Percentiles rank a stretch among this genome's conserved stretches.
Conservation (phyloP, 2,113 vertebrate genomes). For the Dipodomys merriami region DNA sequence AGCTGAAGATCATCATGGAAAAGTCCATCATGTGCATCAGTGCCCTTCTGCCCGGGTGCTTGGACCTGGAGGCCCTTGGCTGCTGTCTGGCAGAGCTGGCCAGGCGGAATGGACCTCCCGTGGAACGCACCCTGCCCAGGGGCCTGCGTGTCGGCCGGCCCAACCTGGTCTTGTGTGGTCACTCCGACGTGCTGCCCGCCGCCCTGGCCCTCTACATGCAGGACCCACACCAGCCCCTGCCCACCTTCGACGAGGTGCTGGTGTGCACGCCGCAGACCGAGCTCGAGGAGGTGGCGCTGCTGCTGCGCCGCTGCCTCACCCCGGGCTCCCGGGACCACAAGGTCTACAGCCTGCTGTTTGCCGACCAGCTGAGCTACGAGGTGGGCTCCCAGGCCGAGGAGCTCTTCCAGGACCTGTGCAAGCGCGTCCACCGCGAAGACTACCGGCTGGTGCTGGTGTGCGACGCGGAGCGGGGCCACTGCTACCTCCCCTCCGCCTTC, state of each 20-base stretch:
- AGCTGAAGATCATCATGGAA: conserved; percentile 88
- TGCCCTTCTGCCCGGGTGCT: conserved; percentile 86
- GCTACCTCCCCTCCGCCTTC: conserved; percentile 94
- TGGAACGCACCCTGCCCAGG: conserved; percentile 86
- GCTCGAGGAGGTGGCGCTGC: conserved; percentile 92
- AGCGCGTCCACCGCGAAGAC: conserved; percentile 80
- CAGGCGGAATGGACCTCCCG: fast-evolving
- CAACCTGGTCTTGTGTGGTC: conserved; percentile 92
- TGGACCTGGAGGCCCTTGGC: conserved; percentile 91
- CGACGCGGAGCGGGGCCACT: conserved; percentile 90
- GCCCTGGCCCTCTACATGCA: conserved; percentile 95
- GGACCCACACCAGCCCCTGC: conserved; percentile 87
- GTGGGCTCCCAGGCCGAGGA: conserved; percentile 90
- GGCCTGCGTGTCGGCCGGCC: conserved; percentile 88
- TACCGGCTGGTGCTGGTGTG: conserved; percentile 93
- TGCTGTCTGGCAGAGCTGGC: conserved; percentile 87
- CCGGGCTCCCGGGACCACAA: conserved; percentile 81
- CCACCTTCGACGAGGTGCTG: conserved; percentile 94
- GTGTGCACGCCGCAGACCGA: conserved; percentile 91
- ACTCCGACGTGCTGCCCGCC: conserved; percentile 88
- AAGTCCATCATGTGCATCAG: conserved; percentile 87
- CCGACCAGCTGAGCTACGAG: conserved; percentile 93
- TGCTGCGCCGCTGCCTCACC: conserved; percentile 92
- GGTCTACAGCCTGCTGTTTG: conserved; percentile 92
- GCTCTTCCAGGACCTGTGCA: conserved; percentile 89